These are phyloP conservation scores for Aphidius ervi DNA, from an alignment of 1,140 invertebrate genomes.

Conservation along the genomic window DNA sequence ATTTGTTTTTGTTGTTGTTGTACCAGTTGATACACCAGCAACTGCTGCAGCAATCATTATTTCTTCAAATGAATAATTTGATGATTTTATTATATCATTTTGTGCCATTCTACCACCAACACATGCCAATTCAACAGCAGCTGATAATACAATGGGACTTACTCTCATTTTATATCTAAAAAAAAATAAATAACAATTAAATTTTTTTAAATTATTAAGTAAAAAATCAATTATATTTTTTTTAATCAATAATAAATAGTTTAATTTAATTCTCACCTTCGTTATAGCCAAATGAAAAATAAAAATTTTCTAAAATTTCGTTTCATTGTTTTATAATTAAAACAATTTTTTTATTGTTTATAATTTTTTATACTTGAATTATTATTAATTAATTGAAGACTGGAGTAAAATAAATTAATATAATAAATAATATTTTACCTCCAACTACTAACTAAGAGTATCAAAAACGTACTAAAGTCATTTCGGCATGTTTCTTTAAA, in stretches of 20 bases:
- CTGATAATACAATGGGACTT: conserved; percentile 45
- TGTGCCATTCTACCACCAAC: conserved; percentile 11
- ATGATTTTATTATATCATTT: not conserved
- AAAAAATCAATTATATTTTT: too few species aligned
- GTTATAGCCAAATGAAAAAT: too few species aligned
- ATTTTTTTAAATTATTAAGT: too few species aligned
- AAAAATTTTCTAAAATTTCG: too few species aligned
- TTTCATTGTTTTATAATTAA: too few species aligned
- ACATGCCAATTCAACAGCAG: conserved; percentile 26
- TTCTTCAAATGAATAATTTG: conserved; percentile 13
- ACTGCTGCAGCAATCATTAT: conserved; percentile 24
- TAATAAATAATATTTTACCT: too few species aligned
- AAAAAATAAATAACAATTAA: conserved; percentile 1
- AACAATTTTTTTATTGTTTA: too few species aligned
- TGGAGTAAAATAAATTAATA: not conserved
- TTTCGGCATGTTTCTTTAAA: not conserved
- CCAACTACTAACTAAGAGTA: conserved; percentile 3
- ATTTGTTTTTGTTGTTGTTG: conserved; percentile 22
- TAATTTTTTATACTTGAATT: too few species aligned
- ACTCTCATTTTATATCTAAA: conserved; percentile 35
- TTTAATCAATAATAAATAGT: too few species aligned
- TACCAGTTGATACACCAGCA: conserved; percentile 23
- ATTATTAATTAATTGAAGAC: not conserved
- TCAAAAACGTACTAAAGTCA: conserved; percentile 13
- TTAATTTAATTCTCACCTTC: too few species aligned